These are phyloP conservation scores for Conomelus anceps DNA, from an alignment of 2,888 invertebrate species.

Conservation along the genomic window DNA sequence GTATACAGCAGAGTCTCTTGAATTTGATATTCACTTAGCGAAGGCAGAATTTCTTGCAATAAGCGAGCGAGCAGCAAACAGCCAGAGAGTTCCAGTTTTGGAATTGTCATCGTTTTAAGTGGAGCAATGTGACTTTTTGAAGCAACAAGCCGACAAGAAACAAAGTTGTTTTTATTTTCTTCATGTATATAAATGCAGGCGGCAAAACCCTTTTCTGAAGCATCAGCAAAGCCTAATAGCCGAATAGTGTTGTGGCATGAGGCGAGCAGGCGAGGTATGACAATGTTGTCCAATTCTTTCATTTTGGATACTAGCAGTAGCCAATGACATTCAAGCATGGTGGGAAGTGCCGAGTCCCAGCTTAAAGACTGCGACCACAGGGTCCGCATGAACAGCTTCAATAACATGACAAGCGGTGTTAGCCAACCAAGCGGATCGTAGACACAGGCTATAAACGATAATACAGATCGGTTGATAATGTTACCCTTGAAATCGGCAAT, in stretches of 20 bases:
- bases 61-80: no score
- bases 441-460: not conserved
- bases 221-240: not conserved
- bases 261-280: not conserved
- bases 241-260: not conserved
- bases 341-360: not conserved
- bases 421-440: not conserved
- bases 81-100: no score
- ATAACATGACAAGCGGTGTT: not conserved
- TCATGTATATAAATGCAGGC: not conserved
- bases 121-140: no score
- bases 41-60: no score
- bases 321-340: not conserved
- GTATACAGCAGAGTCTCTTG: no score
- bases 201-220: not conserved
- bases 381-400: not conserved
- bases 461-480: not conserved
- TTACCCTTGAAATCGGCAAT: not conserved
- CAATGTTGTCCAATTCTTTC: not conserved
- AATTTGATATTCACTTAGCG: no score
- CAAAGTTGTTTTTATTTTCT: not conserved
- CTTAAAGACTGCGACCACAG: not conserved
- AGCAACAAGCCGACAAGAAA: not conserved
- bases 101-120: no score
- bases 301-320: not conserved